A percentile compares a stretch with the other conserved stretches of the same genome.
phyloP scores from a whole-genome alignment of 2,113 vertebrate species.

The Leucoraja erinaceus region DNA sequence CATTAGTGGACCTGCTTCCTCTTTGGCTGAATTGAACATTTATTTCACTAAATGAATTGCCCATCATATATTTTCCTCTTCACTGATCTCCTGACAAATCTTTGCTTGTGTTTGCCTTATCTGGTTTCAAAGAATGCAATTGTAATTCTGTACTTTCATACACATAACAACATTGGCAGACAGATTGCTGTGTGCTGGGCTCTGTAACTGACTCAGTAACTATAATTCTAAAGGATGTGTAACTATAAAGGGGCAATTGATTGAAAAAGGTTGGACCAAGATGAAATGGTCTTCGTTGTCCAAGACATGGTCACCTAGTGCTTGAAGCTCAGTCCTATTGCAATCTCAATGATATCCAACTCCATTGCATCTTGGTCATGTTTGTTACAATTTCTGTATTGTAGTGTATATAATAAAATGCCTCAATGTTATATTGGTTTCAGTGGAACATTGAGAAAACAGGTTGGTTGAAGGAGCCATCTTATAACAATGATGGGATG shows the following conservation, averaged over 20 bases:
- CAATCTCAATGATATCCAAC: background rate
- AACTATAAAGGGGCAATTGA: background rate
- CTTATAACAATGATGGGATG: background rate
- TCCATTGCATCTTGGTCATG: constrained; percentile 3
- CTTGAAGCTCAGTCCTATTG: background rate
- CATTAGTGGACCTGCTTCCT: background rate
- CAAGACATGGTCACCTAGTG: background rate
- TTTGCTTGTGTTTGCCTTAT: background rate
- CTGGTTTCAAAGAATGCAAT: background rate
- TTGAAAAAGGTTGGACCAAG: background rate
- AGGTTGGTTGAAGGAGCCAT: background rate
- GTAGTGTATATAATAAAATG: constrained; percentile 10
- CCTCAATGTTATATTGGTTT: constrained; percentile 24
- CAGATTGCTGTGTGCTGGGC: background rate
- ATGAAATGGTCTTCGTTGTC: background rate
- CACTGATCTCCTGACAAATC: background rate
- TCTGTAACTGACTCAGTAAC: background rate
- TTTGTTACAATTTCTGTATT: background rate
- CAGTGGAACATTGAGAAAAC: background rate
- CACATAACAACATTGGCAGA: background rate
- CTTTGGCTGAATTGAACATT: background rate
- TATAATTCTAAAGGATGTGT: background rate
- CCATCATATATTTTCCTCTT: background rate
- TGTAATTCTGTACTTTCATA: background rate
- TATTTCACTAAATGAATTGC: background rate